Evolutionary conservation across 30 jellyfish, hydroid and myxozoan species (phyloP).

Genomic region (Turritopsis rubra): DNA sequence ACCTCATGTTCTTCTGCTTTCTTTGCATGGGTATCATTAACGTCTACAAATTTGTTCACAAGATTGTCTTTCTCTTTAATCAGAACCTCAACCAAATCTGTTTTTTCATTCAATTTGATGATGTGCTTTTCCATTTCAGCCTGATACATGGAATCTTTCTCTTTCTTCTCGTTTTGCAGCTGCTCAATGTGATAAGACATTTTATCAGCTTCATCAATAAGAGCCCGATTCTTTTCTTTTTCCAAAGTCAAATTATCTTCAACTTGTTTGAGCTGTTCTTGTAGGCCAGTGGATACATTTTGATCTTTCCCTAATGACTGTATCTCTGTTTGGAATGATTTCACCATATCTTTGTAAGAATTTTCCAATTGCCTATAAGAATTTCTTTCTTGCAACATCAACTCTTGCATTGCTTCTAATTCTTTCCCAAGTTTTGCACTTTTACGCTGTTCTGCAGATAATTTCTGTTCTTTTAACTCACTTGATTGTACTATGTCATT

Average conservation of each 20-base stretch:
- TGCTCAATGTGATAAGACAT: background rate
- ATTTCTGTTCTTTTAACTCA: conserved; percentile 2
- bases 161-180: background rate
- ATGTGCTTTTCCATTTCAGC: background rate
- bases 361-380: background rate
- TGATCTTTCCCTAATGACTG: background rate
- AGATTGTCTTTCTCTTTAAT: background rate
- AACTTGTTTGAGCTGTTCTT: background rate
- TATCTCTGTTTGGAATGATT: background rate
- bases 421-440: background rate
- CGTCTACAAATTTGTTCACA: conserved; percentile 11
- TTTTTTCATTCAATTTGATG: background rate
- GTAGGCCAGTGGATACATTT: background rate
- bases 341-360: background rate
- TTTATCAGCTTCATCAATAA: background rate
- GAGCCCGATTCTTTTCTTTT: background rate
- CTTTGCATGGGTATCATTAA: background rate
- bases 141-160: background rate
- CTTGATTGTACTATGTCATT: background rate
- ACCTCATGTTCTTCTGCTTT: background rate
- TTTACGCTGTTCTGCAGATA: background rate
- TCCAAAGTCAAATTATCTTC: background rate
- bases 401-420: conserved; percentile 1
- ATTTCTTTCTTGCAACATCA: background rate
- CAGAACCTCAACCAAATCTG: conserved; percentile 7